Percentiles rank a stretch among this genome's conserved stretches.
phyloP scores from a whole-genome alignment of 2,113 vertebrate genomes.

The Cervus canadensis region DNA sequence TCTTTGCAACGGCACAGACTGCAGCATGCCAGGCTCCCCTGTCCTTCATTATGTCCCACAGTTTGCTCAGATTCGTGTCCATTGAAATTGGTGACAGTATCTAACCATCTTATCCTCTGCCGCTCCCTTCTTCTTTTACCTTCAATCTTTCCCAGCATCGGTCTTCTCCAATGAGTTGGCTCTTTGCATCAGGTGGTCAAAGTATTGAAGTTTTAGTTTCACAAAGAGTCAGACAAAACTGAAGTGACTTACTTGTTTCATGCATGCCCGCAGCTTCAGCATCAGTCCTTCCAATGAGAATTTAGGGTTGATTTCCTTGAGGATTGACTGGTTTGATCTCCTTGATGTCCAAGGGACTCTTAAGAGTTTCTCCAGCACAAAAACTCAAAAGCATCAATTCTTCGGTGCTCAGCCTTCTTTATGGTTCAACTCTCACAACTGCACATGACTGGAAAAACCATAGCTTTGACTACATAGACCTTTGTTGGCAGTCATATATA shows the following conservation, averaged over 20 bases:
- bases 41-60: neutral
- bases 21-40: neutral
- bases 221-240: neutral
- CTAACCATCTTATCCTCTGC: neutral
- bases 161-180: neutral
- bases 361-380: neutral
- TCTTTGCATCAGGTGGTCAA: neutral
- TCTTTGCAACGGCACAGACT: neutral
- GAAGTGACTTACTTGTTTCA: neutral
- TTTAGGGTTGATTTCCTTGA: neutral
- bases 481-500: neutral
- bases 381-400: neutral
- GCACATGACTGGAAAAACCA: neutral
- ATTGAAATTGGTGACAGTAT: neutral
- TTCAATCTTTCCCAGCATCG: neutral
- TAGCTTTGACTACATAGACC: neutral
- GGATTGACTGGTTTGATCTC: neutral
- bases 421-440: neutral
- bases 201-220: neutral
- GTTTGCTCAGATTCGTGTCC: neutral
- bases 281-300: neutral
- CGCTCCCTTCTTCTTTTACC: neutral
- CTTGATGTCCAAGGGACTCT: neutral
- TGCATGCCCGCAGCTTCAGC: neutral
- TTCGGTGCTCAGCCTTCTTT: neutral